Base-by-base conservation (phyloP, 1,140 invertebrate genomes). In the Tetraneura akinire region DNA sequence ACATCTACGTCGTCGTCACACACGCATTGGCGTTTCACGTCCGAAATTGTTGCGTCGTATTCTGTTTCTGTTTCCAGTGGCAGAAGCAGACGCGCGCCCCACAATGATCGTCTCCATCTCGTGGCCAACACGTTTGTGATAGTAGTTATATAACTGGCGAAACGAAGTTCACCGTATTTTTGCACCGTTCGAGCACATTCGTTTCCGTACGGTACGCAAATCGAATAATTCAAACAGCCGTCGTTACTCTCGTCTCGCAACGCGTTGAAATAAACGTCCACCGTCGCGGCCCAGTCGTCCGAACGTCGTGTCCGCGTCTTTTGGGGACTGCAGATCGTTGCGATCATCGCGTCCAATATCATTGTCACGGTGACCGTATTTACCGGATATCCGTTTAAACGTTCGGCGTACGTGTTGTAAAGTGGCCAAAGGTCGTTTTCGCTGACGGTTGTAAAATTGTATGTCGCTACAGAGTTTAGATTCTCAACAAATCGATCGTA, bases 141-240 rank as follows among this genome's bases (percentile, higher is more conserved):
- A 1, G 32, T 16, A 16, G 57, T 3, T 0, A 42, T 13, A 32
- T 55, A 57, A 1, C 57, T 13, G 1, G 49, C 57, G 18, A 14
- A 13, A 16, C 49, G 29, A 0, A 76, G 42, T 0, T 57, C 1
- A 8, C 32, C 3, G 14, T 60, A 9, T 3, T 57, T 53, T 42
- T 37, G 37, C 6, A 0, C 14, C n/a, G 2, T 3, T 2, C 14
- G n/a, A 3, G 10, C 73, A 1, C 6, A 60, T 14, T 57, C 26
- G 21, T 76, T 76, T n/a, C 73, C 73, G 14, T 60, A 76, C 8
- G 29, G 73, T 1, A 76, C 21, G n/a, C 73, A 76, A 21, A 57
- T 16, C 0, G 32, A 29, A 57, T 57, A 57, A 16, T 37, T 16
- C 32, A 57, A 21, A 9, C 29, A 55, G 0, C 51, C 51, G 1